These are phyloP conservation scores for Flexamia atlantica DNA, from an alignment of 2,888 invertebrate genomes.

Conservation along the genomic window DNA sequence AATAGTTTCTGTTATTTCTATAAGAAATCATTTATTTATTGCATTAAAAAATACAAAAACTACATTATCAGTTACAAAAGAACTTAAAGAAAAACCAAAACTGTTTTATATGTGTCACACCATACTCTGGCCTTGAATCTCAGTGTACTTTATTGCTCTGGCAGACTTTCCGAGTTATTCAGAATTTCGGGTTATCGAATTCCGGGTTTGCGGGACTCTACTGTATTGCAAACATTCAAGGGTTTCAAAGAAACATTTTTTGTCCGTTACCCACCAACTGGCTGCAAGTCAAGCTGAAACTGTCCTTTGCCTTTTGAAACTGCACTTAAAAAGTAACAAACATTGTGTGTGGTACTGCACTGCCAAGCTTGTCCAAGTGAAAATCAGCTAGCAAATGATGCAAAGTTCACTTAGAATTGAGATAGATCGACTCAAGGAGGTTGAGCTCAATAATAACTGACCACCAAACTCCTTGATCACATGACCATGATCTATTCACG, in stretches of 20 bases:
- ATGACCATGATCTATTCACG: neutral
- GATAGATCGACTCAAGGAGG: neutral
- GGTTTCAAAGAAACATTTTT: neutral
- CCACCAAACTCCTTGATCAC: neutral
- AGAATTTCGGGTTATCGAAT: too few relatives aligned
- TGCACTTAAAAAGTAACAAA: neutral
- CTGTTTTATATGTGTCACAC: too few relatives aligned
- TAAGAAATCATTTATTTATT: too few relatives aligned
- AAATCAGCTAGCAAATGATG: neutral
- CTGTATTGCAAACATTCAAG: too few relatives aligned
- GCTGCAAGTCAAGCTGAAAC: conserved; percentile 27
- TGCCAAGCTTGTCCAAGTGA: conserved; percentile 57
- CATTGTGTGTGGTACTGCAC: conserved; percentile 55
- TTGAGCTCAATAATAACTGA: neutral
- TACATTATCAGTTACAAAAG: too few relatives aligned
- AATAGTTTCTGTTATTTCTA: too few relatives aligned
- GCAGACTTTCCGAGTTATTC: too few relatives aligned
- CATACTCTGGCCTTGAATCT: too few relatives aligned
- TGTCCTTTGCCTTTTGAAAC: neutral
- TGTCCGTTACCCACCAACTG: conserved; percentile 12
- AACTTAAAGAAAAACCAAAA: too few relatives aligned
- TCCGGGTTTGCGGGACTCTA: too few relatives aligned
- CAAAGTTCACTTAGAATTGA: neutral
- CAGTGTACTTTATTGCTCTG: too few relatives aligned
- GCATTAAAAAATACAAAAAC: too few relatives aligned